Base-by-base conservation (phyloP, 1,140 invertebrate species). In the Ceratina australensis region DNA sequence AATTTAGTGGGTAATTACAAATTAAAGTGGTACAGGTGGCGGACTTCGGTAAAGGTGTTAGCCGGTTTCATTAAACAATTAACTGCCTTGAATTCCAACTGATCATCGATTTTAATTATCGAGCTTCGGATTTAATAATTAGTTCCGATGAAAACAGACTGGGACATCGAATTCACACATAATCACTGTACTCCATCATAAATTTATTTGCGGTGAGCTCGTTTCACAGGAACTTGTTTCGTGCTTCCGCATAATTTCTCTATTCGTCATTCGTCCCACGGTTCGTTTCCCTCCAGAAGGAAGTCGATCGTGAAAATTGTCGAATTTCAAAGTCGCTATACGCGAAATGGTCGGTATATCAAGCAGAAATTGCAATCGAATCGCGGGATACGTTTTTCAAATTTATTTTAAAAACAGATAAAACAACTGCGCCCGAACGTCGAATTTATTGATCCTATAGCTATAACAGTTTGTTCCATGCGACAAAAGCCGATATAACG, bases 241-340 rank as follows among this genome's bases (percentile, higher is more conserved):
- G 24, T 18, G 59, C 22, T 63, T 33, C 24, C 60, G 72, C 63
- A 47, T 73, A 73, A 33, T 67, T 67, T 60, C 18, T 20, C 73
- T 54, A 75, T 75, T 60, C 64, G 13, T 67, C 42, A 24, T 22
- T 24, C 24, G 16, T 8, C 54, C 12, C 54, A 42, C 20, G 22
- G 10, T 3, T 16, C 13, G 13, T 22, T 16, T 22, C 20, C 3
- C 10, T 0, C 3, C 24, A n/a, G 16, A 52, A 26, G 20, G 16
- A 4, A 7, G 5, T n/a, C 20, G 4, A 47, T 42, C 12, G 26
- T 10, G 16, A 50, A 57, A 56, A 47, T 61, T 24, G 42, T 42
- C 8, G 33, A 42, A 42, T 42, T 42, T 42, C 33, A 10, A 42
- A 47, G 1, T 15, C 12, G 26, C 20, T 18, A 63, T 20, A 42